A percentile compares a stretch with the other conserved stretches of the same genome.
phyloP scores from a whole-genome alignment of 2,888 invertebrate species.

The Chydorus sphaericus region DNA sequence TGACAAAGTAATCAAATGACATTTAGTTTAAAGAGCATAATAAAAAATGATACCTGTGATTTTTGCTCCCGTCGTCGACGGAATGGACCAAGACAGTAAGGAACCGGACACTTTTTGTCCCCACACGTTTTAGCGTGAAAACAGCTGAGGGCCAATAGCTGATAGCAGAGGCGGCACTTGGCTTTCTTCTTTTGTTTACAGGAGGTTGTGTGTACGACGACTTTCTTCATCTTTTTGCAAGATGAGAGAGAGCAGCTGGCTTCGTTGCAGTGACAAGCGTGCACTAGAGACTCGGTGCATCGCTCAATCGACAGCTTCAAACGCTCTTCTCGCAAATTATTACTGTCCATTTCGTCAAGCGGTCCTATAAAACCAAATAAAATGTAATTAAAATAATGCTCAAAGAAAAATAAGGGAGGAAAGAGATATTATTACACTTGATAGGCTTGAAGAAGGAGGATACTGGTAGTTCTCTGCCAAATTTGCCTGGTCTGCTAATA shows the following conservation, averaged over 20 bases:
- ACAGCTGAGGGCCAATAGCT: slow-evolving; percentile 94
- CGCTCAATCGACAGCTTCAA: slow-evolving; percentile 82
- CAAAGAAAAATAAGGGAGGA: too few relatives aligned
- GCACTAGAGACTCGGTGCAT: slow-evolving; percentile 84
- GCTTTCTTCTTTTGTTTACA: slow-evolving; percentile 93
- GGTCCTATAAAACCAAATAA: too few relatives aligned
- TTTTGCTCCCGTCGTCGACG: slow-evolving; percentile 96
- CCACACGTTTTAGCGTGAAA: slow-evolving; percentile 97
- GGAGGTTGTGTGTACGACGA: slow-evolving; percentile 86
- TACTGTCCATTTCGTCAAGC: too few relatives aligned
- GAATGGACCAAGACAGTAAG: slow-evolving; percentile 97
- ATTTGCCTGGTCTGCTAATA: too few relatives aligned
- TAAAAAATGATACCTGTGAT: too few relatives aligned
- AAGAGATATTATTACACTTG: too few relatives aligned
- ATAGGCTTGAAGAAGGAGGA: too few relatives aligned
- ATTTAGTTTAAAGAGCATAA: too few relatives aligned
- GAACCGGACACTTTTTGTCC: slow-evolving; percentile 92
- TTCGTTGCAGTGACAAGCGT: slow-evolving; percentile 94
- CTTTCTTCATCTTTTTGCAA: slow-evolving; percentile 98
- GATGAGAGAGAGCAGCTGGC: slow-evolving; percentile 95
- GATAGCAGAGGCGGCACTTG: slow-evolving; percentile 97
- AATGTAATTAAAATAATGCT: too few relatives aligned
- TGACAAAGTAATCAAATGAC: too few relatives aligned
- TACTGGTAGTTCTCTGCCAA: too few relatives aligned
- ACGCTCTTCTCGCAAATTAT: too few relatives aligned